Conservation (phyloP, 2,888 invertebrate species). For the Electrophaes corylata region DNA sequence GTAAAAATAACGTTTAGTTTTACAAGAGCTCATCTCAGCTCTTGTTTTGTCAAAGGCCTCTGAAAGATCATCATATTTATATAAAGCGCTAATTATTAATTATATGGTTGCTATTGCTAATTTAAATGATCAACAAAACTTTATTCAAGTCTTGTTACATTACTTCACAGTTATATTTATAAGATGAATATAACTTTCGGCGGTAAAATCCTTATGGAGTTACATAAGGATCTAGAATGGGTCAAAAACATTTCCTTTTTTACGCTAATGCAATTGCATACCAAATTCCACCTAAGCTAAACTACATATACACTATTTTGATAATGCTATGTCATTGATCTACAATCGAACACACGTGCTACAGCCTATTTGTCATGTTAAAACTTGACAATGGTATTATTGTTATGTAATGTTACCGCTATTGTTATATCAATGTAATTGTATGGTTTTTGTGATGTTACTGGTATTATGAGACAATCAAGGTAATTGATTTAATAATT, state of each 20-base stretch:
- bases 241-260: not conserved
- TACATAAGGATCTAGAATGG: constrained; percentile 1
- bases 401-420: constrained; percentile 26
- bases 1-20: not conserved
- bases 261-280: not conserved
- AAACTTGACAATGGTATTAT: constrained; percentile 29
- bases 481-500: constrained; percentile 8
- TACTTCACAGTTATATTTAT: too few relatives aligned
- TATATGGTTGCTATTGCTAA: not conserved
- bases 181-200: not conserved
- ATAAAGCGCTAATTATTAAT: not conserved
- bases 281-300: not conserved
- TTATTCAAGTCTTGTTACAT: not conserved
- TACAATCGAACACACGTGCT: constrained; percentile 29
- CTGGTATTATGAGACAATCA: constrained; percentile 15
- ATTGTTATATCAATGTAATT: constrained; percentile 27
- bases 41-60: not conserved
- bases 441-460: constrained; percentile 18
- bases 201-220: not conserved
- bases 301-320: not conserved
- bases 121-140: not conserved
- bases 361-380: constrained; percentile 33
- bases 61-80: too few relatives aligned
- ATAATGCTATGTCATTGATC: constrained; percentile 20
- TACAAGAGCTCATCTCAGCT: not conserved